Base-by-base conservation (phyloP, 2,797 vertebrate genomes). In the Cynopterus sphinx region DNA sequence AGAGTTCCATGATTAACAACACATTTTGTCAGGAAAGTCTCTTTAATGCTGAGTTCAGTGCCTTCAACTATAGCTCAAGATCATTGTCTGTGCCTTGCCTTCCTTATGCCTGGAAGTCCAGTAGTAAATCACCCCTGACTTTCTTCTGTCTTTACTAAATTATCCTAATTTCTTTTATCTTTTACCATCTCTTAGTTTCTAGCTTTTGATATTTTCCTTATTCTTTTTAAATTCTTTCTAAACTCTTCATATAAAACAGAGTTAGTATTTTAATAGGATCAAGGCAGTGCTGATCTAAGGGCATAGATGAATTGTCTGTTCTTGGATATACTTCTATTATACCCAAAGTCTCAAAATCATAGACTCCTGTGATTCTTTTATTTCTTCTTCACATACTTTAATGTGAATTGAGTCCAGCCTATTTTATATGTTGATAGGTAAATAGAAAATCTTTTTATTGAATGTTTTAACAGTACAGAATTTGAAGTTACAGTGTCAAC, bases 141-240 rank as follows among this genome's bases (percentile, higher is more conserved):
- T 91, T 84, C 13, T 78, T 89, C 22, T 84, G 46, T 24, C 39
- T 24, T 86, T 36, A 46, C 12, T 61, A 36, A 92, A 87, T 74
- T 82, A 81, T 61, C 53, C 81, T 46, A 8, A 77, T 93, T 77
- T 51, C 11, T 77, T 93, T 81, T 10, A 19, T 55, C 21, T 49
- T 73, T 85, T 61, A 26, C 24, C 21, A 31, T 67, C 12, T 57
- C 57, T 87, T 53, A 53, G 67, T 93, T 87, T 75, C 68, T 90
- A 49, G 8, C n/a, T 90, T 91, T 81, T 31, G 78, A 21, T 19
- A 11, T 57, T 84, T 81, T n/a, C 28, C 63, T 84, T 83, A 71
- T 73, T 95, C 65, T 87, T 12, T 71, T 53, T 57, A 46, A 82
- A 17, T 73, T 84, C 36, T 79, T 89, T 91, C 53, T 78, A 95